Conservation (phyloP, 2,888 invertebrate genomes). For the Limulus polyphemus region DNA sequence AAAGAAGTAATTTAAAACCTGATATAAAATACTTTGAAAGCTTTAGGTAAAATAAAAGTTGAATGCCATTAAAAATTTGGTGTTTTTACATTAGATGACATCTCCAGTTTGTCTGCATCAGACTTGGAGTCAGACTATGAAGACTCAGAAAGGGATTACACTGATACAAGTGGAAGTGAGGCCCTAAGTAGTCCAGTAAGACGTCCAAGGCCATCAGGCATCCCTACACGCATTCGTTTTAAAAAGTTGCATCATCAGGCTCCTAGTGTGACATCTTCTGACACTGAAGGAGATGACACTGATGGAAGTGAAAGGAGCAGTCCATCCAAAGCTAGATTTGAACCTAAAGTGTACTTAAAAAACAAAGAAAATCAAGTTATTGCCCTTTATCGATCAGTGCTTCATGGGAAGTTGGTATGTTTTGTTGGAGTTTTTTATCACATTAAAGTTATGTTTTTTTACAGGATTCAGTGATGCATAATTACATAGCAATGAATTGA, state of each 20-base stretch:
- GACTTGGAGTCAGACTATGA: slow-evolving; percentile 1
- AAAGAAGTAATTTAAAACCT: too few relatives aligned
- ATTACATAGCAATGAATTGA: not conserved
- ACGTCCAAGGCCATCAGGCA: slow-evolving; percentile 27
- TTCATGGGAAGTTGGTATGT: slow-evolving; percentile 50
- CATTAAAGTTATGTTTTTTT: too few relatives aligned
- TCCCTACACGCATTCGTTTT: not conserved
- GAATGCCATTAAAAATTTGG: not conserved
- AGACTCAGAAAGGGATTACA: not conserved
- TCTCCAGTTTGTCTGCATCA: slow-evolving; percentile 4
- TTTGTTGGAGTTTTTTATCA: too few relatives aligned
- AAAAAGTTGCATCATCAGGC: too few relatives aligned
- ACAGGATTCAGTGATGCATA: not conserved
- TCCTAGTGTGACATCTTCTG: slow-evolving; percentile 1
- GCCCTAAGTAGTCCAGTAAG: slow-evolving; percentile 14
- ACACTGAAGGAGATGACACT: slow-evolving; percentile 6
- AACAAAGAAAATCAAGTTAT: slow-evolving; percentile 54
- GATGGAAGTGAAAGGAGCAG: not conserved
- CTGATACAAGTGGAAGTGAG: slow-evolving; percentile 1
- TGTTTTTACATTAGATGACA: not conserved
- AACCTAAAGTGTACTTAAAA: slow-evolving; percentile 58
- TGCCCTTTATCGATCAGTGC: slow-evolving; percentile 57
- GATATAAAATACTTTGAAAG: too few relatives aligned
- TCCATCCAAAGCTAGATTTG: not conserved
- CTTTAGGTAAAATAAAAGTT: too few relatives aligned